Conservation (phyloP, 1,140 invertebrate genomes). For the Agrilus planipennis region DNA sequence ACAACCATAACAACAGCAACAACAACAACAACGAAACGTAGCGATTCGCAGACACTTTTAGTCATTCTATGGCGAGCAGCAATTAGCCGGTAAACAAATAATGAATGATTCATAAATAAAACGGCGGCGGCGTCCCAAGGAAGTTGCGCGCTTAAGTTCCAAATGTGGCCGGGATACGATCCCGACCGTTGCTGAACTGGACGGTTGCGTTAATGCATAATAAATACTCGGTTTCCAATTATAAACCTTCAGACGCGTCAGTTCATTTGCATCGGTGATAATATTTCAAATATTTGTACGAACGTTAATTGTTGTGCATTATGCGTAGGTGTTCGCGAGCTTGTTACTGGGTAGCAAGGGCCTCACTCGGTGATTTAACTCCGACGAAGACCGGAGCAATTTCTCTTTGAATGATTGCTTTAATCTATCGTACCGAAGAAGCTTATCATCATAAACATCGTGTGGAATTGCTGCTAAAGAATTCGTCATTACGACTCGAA, state of each 20-base stretch:
- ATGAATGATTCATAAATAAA: constrained; percentile 26
- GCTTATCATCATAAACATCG: no score
- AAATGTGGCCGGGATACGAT: constrained; percentile 11
- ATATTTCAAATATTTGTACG: constrained; percentile 29
- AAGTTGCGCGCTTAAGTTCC: constrained; percentile 13
- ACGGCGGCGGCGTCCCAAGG: constrained; percentile 14
- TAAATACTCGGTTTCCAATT: constrained; percentile 28
- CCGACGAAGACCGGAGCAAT: no score
- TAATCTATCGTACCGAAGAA: no score
- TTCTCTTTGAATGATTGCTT: no score
- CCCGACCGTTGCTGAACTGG: constrained; percentile 16
- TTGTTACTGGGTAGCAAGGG: no score
- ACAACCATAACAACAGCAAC: no score
- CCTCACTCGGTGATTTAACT: no score
- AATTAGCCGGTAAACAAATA: constrained; percentile 28
- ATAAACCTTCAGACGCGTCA: constrained; percentile 20
- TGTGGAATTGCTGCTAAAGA: no score
- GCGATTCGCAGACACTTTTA: constrained; percentile 5
- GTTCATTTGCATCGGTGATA: constrained; percentile 27
- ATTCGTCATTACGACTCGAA: no score
- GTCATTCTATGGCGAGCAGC: constrained; percentile 13
- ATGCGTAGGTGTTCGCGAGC: constrained; percentile 17
- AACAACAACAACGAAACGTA: constrained; percentile 12
- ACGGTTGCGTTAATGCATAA: constrained; percentile 21
- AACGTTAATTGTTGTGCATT: constrained; percentile 22